A percentile compares a stretch with the other conserved stretches of the same genome.
These are phyloP conservation scores for Nematolebias whitei DNA, from an alignment of 2,113 vertebrate genomes.

Conservation along the genomic window DNA sequence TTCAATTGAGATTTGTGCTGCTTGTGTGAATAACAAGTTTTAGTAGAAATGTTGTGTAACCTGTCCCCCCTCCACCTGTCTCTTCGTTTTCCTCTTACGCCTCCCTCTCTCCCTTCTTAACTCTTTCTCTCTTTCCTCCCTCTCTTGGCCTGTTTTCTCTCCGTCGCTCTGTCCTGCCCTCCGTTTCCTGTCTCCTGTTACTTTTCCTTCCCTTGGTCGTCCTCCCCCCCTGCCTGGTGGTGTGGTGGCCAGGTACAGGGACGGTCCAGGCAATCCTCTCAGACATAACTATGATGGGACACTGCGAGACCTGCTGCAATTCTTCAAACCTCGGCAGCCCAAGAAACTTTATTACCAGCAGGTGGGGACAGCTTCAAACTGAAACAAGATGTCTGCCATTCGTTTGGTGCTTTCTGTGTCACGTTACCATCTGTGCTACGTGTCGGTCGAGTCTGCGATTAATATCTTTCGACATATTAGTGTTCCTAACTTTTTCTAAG, in stretches of 20 bases:
- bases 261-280: conserved; percentile 99
- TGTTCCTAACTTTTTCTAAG: background rate
- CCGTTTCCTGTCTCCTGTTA: too few relatives aligned
- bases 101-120: conserved; percentile 40
- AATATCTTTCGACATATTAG: too few relatives aligned
- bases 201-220: conserved; percentile 29
- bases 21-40: too few relatives aligned
- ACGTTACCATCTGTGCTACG: too few relatives aligned
- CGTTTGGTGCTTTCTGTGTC: too few relatives aligned
- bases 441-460: too few relatives aligned
- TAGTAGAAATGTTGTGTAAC: conserved; percentile 73
- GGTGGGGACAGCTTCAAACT: conserved; percentile 69
- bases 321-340: conserved; percentile 98
- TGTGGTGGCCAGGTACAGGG: conserved; percentile 90
- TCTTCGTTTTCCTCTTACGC: conserved; percentile 70
- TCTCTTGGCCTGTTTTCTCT: background rate
- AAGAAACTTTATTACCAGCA: conserved; percentile 99
- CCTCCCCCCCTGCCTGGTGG: conserved; percentile 76
- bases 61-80: conserved; percentile 76
- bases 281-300: conserved; percentile 99
- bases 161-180: background rate
- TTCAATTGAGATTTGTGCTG: too few relatives aligned
- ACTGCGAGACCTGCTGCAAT: conserved; percentile 97
- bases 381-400: too few relatives aligned
- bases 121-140: background rate